These are phyloP conservation scores for Myotis daubentonii DNA, from an alignment of 2,797 vertebrate genomes.

Conservation along the genomic window DNA sequence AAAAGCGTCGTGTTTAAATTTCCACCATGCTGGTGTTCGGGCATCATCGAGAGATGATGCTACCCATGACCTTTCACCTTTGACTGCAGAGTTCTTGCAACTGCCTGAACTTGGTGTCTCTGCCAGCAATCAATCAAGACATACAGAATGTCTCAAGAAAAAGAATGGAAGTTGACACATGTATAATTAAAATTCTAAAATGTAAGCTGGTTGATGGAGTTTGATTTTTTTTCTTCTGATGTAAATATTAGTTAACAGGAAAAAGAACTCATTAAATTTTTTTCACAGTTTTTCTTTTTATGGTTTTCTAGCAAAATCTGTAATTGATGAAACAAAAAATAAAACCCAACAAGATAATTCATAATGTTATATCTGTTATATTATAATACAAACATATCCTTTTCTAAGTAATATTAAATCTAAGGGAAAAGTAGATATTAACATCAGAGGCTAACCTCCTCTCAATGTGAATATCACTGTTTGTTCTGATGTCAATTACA, in stretches of 20 bases:
- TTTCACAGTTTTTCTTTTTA: background rate
- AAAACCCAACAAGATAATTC: background rate
- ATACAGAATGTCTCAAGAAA: background rate
- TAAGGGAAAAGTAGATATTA: constrained; percentile 5
- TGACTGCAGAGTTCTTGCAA: background rate
- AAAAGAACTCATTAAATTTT: background rate
- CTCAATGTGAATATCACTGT: background rate
- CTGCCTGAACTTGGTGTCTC: background rate
- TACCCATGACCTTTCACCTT: background rate
- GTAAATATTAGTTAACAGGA: background rate
- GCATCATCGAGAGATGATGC: background rate
- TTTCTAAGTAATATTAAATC: background rate
- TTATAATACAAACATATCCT: background rate
- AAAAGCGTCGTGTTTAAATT: background rate
- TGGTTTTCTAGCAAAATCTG: constrained; percentile 5
- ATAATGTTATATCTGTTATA: background rate
- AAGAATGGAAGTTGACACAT: background rate
- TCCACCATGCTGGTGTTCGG: background rate
- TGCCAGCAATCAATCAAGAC: background rate
- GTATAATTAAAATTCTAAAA: background rate
- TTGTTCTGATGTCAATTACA: background rate
- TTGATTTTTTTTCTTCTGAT: background rate
- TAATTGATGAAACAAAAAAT: background rate
- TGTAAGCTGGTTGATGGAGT: background rate
- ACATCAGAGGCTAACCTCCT: background rate